Conservation (phyloP, 2,888 invertebrate species). For the Temnothorax rugatulus region DNA sequence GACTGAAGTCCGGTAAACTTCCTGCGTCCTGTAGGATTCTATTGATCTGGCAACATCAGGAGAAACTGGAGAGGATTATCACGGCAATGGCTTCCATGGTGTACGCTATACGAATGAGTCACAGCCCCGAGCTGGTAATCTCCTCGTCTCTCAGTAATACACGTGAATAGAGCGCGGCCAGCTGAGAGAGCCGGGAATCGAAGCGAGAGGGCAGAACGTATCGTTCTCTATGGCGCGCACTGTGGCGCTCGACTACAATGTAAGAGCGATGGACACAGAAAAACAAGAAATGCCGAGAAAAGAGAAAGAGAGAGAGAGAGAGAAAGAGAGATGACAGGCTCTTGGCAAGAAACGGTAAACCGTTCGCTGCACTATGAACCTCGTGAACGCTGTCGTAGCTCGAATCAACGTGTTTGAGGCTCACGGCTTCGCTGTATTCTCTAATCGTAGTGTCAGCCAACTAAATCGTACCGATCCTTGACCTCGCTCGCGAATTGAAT, state of each 20-base stretch:
- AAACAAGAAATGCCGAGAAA: constrained; percentile 20
- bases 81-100: constrained; percentile 54
- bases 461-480: constrained; percentile 66
- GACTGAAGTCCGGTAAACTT: neutral
- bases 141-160: constrained; percentile 58
- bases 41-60: constrained; percentile 33
- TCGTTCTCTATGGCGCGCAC: constrained; percentile 62
- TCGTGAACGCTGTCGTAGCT: constrained; percentile 63
- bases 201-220: constrained; percentile 59
- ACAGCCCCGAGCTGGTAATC: constrained; percentile 70
- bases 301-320: neutral
- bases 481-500: constrained; percentile 39
- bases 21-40: constrained; percentile 7
- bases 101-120: constrained; percentile 71
- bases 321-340: constrained; percentile 54
- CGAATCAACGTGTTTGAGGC: constrained; percentile 24
- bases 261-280: constrained; percentile 52
- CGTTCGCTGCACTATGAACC: constrained; percentile 65
- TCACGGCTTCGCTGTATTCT: constrained; percentile 40
- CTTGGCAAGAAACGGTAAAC: constrained; percentile 76
- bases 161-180: constrained; percentile 68
- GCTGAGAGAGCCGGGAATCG: constrained; percentile 56
- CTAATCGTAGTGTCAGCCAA: constrained; percentile 53
- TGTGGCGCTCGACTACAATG: constrained; percentile 50
- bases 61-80: constrained; percentile 65